Base-by-base conservation (phyloP, 2,113 vertebrate genomes). In the Ciconia boyciana region DNA sequence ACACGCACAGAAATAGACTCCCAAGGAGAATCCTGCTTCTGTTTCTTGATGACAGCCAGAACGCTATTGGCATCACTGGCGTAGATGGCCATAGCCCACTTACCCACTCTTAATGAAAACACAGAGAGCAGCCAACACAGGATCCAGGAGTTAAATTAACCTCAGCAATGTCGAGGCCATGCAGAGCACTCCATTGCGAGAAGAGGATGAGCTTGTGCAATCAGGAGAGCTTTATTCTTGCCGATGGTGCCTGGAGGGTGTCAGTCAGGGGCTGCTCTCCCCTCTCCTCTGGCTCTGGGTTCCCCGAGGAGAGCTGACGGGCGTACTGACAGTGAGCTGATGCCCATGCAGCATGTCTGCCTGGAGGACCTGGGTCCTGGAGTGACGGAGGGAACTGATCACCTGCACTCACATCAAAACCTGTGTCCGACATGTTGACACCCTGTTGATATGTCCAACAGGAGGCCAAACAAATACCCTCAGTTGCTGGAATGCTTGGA, bases 381-480 rank as follows among this genome's bases (percentile, higher is more conserved):
- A 25, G 25, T 5, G 28, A 65, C 0, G 2, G 49, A 90, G 12
- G 48, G 46, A 36, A 70, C 16, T 13, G 58, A 77, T 21, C 66
- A 49, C 41, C 60, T 68, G 25, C 46, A 31, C 22, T 54, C 43
- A n/a, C 28, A n/a, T 49, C 32, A 58, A 89, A 93, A 70, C 29
- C 28, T 0, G 1, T 1, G 18, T 49, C n/a, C 0, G 1, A 57
- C 54, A 25, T 0, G 0, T 44, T 52, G 44, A 65, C 28, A 49
- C 44, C 29, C 48, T 51, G n/a, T 4, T 86, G 46, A 11, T n/a
- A 77, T 1, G 10, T 70, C 83, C 60, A 66, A 86, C 5, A 31
- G 77, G 85, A 92, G 43, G 71, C 32, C 64, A 84, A 36, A 89
- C 24, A 78, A 88, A 89, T 41, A 55, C 28, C 25, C 52, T 60